A percentile compares a stretch with the other conserved stretches of the same genome.
Conservation (phyloP, 2,888 invertebrate species). For the Ecliptopera silaceata region DNA sequence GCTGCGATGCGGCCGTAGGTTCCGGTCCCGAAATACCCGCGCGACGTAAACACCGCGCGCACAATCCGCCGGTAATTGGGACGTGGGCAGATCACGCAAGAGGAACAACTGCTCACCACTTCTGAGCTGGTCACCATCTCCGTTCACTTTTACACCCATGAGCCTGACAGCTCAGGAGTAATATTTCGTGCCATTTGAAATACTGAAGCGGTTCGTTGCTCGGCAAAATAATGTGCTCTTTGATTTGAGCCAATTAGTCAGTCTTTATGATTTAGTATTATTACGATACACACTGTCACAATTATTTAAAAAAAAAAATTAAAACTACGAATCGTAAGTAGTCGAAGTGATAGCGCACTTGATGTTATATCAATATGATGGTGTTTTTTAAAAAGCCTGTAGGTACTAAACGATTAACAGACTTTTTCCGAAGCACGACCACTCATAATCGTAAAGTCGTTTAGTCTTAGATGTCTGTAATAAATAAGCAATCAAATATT, state of each 20-base stretch:
- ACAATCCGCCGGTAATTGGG: slow-evolving; percentile 29
- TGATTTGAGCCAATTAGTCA: background rate
- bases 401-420: too few species aligned
- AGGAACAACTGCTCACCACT: slow-evolving; percentile 3
- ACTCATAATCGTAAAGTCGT: background rate
- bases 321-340: too few species aligned
- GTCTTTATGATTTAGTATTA: background rate
- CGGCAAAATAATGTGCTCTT: background rate
- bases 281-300: background rate
- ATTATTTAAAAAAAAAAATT: too few species aligned
- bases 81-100: slow-evolving; percentile 24
- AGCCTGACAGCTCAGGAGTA: background rate
- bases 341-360: too few species aligned
- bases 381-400: too few species aligned
- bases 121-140: background rate
- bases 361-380: too few species aligned
- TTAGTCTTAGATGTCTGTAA: background rate
- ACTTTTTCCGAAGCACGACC: too few species aligned
- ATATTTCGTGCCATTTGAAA: background rate
- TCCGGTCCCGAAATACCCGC: slow-evolving; percentile 75
- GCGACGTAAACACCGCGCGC: slow-evolving; percentile 65
- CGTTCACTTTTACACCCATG: background rate
- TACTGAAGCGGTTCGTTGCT: background rate
- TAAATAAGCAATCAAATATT: background rate
- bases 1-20: slow-evolving; percentile 60